These are phyloP conservation scores for Myopa tessellatipennis DNA, from an alignment of 2,888 invertebrate species.

Conservation along the genomic window DNA sequence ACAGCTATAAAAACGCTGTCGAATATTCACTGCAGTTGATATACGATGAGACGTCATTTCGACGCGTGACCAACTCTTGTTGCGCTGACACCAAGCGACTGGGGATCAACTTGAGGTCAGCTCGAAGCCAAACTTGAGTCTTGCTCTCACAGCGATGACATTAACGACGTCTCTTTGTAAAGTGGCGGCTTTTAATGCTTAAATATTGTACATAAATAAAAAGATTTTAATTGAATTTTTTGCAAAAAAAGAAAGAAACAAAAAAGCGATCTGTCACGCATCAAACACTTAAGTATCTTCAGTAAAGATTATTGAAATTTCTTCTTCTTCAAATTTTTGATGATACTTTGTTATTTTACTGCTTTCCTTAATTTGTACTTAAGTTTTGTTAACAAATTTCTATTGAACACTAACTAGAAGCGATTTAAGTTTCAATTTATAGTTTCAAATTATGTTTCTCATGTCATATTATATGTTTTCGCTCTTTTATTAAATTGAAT, in stretches of 20 bases:
- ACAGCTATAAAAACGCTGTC: too few relatives aligned
- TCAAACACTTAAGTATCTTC: too few relatives aligned
- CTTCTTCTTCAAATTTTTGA: too few relatives aligned
- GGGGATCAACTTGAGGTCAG: not conserved
- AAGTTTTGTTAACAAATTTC: too few relatives aligned
- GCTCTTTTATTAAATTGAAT: too few relatives aligned
- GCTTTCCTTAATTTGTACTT: too few relatives aligned
- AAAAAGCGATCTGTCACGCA: not conserved
- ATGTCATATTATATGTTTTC: too few relatives aligned
- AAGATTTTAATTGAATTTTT: slow-evolving; percentile 10
- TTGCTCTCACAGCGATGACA: not conserved
- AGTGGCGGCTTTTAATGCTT: not conserved
- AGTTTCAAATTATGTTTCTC: too few relatives aligned
- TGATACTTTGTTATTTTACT: too few relatives aligned
- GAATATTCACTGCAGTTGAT: not conserved
- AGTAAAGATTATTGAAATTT: too few relatives aligned
- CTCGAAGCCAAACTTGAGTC: not conserved
- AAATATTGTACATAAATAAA: not conserved
- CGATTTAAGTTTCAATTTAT: too few relatives aligned
- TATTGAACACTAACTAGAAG: too few relatives aligned
- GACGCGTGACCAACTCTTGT: slow-evolving; percentile 7
- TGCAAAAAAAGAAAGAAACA: not conserved
- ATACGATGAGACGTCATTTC: not conserved
- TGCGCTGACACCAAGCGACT: not conserved
- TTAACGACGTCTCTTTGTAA: not conserved